These are phyloP conservation scores for Trochalopteron elliotii DNA, from an alignment of 2,113 vertebrate genomes.

Conservation along the genomic window DNA sequence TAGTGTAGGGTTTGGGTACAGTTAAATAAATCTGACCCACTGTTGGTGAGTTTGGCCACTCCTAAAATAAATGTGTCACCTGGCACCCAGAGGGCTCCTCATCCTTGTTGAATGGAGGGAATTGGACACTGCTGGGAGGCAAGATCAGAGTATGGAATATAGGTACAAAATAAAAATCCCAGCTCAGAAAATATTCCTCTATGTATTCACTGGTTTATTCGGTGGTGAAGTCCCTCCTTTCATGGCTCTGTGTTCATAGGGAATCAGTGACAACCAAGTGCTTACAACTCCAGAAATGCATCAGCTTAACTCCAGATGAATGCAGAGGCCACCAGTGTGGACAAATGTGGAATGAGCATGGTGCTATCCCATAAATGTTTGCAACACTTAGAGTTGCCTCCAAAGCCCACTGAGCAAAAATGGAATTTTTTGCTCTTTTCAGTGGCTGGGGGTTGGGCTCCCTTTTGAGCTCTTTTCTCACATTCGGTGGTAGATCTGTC, in stretches of 20 bases:
- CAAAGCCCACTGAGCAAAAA: not conserved
- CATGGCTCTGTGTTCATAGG: not conserved
- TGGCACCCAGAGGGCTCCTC: not conserved
- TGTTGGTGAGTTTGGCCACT: not conserved
- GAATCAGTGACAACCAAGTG: fast-evolving
- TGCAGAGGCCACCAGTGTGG: not conserved
- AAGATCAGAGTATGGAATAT: not conserved
- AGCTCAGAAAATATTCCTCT: not conserved
- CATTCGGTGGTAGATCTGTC: not conserved
- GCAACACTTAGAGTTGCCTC: not conserved
- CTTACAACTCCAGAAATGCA: not conserved
- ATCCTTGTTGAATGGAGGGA: not conserved
- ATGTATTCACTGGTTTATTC: not conserved
- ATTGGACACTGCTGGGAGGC: not conserved
- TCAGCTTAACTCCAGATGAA: not conserved
- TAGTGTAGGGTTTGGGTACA: not conserved
- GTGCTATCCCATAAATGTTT: not conserved
- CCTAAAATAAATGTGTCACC: not conserved
- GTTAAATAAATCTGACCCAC: not conserved
- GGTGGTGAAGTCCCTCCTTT: not conserved
- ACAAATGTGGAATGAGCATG: fast-evolving
- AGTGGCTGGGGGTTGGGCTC: not conserved
- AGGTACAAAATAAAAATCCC: not conserved
- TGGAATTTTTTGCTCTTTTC: not conserved
- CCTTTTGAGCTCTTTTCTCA: not conserved